Evolutionary conservation across 2,797 vertebrate genomes (phyloP), one percentile per base, ranked within the genome.

Genomic region (Oryzias sinensis): DNA sequence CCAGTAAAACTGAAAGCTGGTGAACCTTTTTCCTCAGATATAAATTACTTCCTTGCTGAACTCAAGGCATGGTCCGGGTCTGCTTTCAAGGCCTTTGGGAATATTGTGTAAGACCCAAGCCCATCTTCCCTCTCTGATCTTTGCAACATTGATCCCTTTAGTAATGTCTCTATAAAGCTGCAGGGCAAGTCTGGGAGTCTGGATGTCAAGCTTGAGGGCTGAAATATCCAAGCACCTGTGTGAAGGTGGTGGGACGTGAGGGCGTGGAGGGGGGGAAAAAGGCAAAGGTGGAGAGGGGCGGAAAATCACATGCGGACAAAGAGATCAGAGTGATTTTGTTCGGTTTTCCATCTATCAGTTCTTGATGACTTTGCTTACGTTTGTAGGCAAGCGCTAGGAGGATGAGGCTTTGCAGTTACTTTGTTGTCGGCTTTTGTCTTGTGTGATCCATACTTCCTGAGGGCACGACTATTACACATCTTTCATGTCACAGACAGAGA

Each of bases 361-460:
- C 69, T 59, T 6, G 40, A 27, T 7, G 48, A 63, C 62, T 73
- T 72, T 68, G 48, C 53, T 56, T 48, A 41, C 18, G 24, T 76
- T 73, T 62, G 58, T 49, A 74, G 74, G 83, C 83, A 74, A 88
- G 83, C 78, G 81, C 74, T 65, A 57, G 53, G 70, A 59, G 48
- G 70, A 83, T 15, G 82, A 70, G 60, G 59, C 62, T 29, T 66
- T 27, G 15, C 48, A 8, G 49, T 6, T 1, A 37, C 82, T 85
- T 86, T 88, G 82, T 85, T 84, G 70, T 79, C 14, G 52, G 40
- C 73, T 79, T 81, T 78, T 84, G 82, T 73, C 44, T 72, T 65
- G 56, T 16, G 40, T 53, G 58, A 78, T 70, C 61, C 47, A 59
- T 56, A 4, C 44, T 25, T 72, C 79, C 82, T 49, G 64, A 77